These are phyloP conservation scores for Zosterops japonicus DNA, from an alignment of 2,113 vertebrate genomes.

Conservation along the genomic window DNA sequence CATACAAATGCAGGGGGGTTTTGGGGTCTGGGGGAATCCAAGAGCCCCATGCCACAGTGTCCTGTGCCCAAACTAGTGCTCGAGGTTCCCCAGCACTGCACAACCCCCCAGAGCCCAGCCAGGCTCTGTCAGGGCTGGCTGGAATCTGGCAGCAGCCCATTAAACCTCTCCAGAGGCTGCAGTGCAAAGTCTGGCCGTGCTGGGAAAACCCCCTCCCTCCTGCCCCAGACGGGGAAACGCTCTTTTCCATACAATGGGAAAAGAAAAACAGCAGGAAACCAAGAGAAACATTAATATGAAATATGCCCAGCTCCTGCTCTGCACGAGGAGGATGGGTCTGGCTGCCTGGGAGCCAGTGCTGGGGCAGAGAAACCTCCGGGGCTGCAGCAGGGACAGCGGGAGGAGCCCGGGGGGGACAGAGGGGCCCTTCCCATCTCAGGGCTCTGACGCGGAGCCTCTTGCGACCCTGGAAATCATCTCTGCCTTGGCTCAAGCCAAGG, in stretches of 20 bases:
- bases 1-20: neutral
- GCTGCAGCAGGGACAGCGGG: neutral
- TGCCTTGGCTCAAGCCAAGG: neutral
- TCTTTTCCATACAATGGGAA: slow-evolving; percentile 32
- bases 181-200: neutral
- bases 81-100: neutral
- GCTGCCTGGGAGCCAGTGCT: neutral
- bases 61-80: neutral
- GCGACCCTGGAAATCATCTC: neutral
- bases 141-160: neutral
- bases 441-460: neutral
- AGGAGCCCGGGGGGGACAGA: neutral
- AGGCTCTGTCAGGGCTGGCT: neutral
- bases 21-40: rapidly evolving
- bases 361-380: neutral
- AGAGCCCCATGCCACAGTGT: rapidly evolving
- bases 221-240: slow-evolving; percentile 9
- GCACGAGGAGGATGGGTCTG: neutral
- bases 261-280: slow-evolving; percentile 65
- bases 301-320: neutral
- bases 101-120: neutral
- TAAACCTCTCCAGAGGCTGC: neutral
- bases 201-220: neutral
- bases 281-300: neutral
- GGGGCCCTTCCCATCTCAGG: neutral